Evolutionary conservation across 2,797 vertebrate genomes (phyloP).

Genomic region (Vipera ursinii): DNA sequence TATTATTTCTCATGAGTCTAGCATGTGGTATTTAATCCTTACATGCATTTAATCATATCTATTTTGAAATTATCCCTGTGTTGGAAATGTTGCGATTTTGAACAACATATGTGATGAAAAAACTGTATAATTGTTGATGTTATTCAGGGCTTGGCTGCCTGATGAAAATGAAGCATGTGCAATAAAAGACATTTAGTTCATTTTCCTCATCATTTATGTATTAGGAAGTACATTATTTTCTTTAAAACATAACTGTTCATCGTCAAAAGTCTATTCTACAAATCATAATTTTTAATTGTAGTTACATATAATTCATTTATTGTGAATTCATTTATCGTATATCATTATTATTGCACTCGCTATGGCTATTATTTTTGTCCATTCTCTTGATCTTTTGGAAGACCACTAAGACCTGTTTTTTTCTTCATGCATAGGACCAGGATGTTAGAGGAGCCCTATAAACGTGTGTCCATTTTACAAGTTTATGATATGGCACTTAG

Average conservation of each 20-base stretch:
- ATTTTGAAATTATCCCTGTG: background rate
- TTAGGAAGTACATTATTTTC: conserved; percentile 25
- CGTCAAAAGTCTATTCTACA: conserved; percentile 27
- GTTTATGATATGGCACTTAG: background rate
- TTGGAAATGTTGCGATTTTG: background rate
- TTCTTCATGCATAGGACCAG: background rate
- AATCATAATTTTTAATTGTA: conserved; percentile 8
- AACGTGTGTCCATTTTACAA: background rate
- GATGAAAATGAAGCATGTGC: conserved; percentile 28
- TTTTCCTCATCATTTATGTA: conserved; percentile 39
- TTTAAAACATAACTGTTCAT: background rate
- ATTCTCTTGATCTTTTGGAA: background rate
- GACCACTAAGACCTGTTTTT: background rate
- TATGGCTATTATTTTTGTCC: background rate
- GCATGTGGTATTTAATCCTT: background rate
- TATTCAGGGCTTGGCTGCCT: conserved; percentile 11
- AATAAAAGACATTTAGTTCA: conserved; percentile 21
- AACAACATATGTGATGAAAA: background rate
- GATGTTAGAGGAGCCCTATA: background rate
- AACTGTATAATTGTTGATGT: background rate
- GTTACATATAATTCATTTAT: background rate
- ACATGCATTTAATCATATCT: background rate
- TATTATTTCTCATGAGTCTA: conserved; percentile 8
- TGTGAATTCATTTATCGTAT: background rate
- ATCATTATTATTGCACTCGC: background rate